Evolutionary conservation across 2,888 invertebrate genomes (phyloP).

Genomic region (Caenorhabditis sp.): DNA sequence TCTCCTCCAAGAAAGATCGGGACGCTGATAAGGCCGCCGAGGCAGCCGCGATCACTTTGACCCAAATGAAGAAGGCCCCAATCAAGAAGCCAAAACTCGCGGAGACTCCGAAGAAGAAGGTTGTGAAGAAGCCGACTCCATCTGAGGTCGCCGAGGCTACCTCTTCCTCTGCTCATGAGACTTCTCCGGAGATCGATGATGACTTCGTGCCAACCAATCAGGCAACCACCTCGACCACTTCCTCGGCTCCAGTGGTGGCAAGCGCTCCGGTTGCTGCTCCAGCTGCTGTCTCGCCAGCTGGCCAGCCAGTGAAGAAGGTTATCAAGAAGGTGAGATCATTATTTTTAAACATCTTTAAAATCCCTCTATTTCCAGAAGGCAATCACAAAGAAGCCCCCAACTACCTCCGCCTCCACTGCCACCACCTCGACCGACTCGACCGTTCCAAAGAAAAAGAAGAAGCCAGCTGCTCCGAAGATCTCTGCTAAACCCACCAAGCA

Average conservation of each 20-base stretch:
- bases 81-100: no score
- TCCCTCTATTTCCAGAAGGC: constrained; percentile 28
- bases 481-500: constrained; percentile 54
- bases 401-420: constrained; percentile 7
- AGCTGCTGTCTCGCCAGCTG: background rate
- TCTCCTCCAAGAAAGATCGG: constrained; percentile 48
- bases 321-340: constrained; percentile 31
- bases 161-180: constrained; percentile 19
- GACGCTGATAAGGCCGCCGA: constrained; percentile 30
- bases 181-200: background rate
- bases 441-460: constrained; percentile 47
- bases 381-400: constrained; percentile 21
- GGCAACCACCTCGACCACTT: background rate
- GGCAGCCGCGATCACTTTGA: constrained; percentile 23
- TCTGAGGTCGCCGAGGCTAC: constrained; percentile 17
- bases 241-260: constrained; percentile 1
- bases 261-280: constrained; percentile 11
- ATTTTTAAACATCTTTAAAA: background rate
- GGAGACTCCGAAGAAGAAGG: constrained; percentile 11
- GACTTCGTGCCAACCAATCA: background rate
- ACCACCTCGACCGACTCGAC: background rate
- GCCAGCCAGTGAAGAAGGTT: constrained; percentile 35
- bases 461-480: constrained; percentile 28
- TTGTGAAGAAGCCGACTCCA: background rate
- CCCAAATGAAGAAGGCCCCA: constrained; percentile 26